A percentile compares a stretch with the other conserved stretches of the same genome.
These are phyloP conservation scores for Lasioglossum baleicum DNA, from an alignment of 1,140 invertebrate species.

Conservation along the genomic window DNA sequence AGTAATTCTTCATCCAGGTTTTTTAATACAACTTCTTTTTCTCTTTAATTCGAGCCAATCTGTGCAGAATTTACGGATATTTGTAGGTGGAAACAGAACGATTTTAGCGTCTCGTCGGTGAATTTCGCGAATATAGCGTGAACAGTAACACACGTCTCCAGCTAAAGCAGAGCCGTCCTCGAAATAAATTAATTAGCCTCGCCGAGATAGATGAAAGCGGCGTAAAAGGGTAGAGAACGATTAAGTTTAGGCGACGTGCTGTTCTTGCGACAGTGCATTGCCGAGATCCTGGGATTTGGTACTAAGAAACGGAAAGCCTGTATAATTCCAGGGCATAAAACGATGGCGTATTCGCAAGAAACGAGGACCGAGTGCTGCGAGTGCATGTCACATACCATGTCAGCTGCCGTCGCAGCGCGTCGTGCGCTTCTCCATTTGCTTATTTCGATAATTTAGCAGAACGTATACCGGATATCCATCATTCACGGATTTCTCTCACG, in stretches of 20 bases:
- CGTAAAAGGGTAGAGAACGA: conserved; percentile 19
- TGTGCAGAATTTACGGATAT: too few species aligned
- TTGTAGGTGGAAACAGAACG: too few species aligned
- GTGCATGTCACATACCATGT: neutral
- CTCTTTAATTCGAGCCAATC: too few species aligned
- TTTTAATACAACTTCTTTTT: too few species aligned
- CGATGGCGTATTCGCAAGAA: neutral
- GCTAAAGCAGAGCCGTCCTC: conserved; percentile 19
- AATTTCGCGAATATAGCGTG: neutral
- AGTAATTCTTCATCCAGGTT: too few species aligned
- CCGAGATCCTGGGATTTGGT: conserved; percentile 5
- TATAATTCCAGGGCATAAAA: conserved; percentile 17
- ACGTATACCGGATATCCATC: neutral
- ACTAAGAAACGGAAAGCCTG: conserved; percentile 32
- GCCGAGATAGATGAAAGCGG: neutral
- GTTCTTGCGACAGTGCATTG: neutral
- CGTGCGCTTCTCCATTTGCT: neutral
- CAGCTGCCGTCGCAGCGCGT: neutral
- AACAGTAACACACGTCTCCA: neutral
- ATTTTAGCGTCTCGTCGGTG: too few species aligned
- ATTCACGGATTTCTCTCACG: neutral
- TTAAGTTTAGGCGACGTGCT: conserved; percentile 36
- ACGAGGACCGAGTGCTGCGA: neutral
- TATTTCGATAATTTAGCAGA: neutral
- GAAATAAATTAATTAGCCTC: conserved; percentile 55